Conservation (phyloP, 2,113 vertebrate species). For the Campylomormyrus tamandua region DNA sequence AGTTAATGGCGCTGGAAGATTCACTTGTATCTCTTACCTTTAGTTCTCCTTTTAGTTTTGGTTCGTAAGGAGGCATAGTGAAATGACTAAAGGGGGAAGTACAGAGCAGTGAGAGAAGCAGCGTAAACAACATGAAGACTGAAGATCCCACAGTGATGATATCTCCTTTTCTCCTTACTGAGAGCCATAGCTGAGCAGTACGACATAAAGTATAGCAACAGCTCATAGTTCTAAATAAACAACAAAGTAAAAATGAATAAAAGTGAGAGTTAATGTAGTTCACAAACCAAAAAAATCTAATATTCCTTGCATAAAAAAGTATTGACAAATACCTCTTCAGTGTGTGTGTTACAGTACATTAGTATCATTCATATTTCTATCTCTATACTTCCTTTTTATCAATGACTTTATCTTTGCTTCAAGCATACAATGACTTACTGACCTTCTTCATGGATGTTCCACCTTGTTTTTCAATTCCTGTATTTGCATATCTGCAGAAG, state of each 20-base stretch:
- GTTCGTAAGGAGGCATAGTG: conserved; percentile 70
- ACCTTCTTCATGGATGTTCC: conserved; percentile 74
- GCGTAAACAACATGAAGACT: neutral
- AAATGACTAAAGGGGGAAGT: conserved; percentile 58
- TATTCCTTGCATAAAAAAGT: neutral
- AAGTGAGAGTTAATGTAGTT: neutral
- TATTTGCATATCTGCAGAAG: conserved; percentile 61
- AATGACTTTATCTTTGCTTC: neutral
- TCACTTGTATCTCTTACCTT: conserved; percentile 51
- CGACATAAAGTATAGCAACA: neutral
- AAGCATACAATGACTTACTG: conserved; percentile 23
- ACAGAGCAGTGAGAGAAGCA: neutral
- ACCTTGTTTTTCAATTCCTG: conserved; percentile 63
- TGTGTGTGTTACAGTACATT: neutral
- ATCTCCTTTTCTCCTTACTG: neutral
- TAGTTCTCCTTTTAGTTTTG: conserved; percentile 70
- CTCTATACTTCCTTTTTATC: neutral
- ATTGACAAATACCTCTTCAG: neutral
- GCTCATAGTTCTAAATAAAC: neutral
- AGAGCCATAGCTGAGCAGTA: neutral
- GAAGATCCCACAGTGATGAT: neutral
- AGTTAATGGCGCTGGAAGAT: neutral
- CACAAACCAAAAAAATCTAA: neutral
- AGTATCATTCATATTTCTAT: neutral
- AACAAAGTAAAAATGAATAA: neutral